Evolutionary conservation across 2,113 vertebrate species (phyloP), one percentile per base, ranked within the genome.

Genomic region (Platysteira castanea): DNA sequence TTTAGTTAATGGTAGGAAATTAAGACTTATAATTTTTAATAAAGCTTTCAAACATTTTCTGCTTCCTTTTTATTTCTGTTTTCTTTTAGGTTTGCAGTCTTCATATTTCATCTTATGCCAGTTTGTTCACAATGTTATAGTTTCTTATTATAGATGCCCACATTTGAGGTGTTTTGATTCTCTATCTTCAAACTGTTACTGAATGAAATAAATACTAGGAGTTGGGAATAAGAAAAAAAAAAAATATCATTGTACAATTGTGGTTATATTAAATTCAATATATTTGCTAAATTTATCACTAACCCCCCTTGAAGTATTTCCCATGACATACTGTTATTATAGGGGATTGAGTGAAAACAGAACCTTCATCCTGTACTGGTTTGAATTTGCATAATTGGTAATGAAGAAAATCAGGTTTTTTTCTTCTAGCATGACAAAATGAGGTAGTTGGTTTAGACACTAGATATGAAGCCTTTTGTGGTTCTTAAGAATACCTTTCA

Each of bases 401-500:
- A 65, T 0, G 0, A 88, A 93, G 30, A 53, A 78, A 39, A 17
- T 4, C 1, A 3, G 2, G 2, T 15, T 59, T 61, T 78, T 91
- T 92, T 74, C 24, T 68, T 52, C n/a, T 57, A 21, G 54, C 15
- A 44, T 77, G 50, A 60, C 28, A 28, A 81, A 73, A 80, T 0
- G 0, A 53, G 20, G 13, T 41, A n/a, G 30, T 42, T 49, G 52
- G 12, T 92, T 64, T 85, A 27, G 42, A 35, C 30, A 31, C 2
- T 41, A 47, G 21, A 35, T 54, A n/a, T 2, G 10, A 35, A 87
- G 23, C 35, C 39, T 39, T 77, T 39, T 63, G 42, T 75, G 44
- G 16, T 39, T 52, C 24, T 56, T 73, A 10, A 59, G 20, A 39
- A 49, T 54, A 52, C 15, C 67, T 96, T 77, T 74, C 35, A 77